Percentiles rank a stretch among this genome's conserved stretches.
These are phyloP conservation scores for Mactra quadrangularis DNA, from an alignment of 1,140 invertebrate genomes.

Conservation along the genomic window DNA sequence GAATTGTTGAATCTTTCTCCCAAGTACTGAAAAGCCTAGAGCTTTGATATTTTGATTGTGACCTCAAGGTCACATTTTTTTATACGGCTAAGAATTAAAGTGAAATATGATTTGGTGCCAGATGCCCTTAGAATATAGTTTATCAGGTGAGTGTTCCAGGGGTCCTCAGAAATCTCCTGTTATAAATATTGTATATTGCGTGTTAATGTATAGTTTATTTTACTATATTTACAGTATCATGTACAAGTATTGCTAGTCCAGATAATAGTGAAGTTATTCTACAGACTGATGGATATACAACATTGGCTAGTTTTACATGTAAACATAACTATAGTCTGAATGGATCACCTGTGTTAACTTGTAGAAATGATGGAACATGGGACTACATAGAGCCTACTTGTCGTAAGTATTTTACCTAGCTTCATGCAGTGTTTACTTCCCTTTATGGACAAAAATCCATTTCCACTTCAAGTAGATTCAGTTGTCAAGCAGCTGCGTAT, in stretches of 20 bases:
- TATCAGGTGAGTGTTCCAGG: no score
- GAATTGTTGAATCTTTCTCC: no score
- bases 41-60: no score
- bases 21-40: no score
- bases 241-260: slow-evolving; percentile 14
- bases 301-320: slow-evolving; percentile 30
- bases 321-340: slow-evolving; percentile 26
- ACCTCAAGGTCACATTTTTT: no score
- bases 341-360: slow-evolving; percentile 17
- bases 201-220: no score
- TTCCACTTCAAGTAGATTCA: no score
- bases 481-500: background rate
- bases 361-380: slow-evolving; percentile 54
- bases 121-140: no score
- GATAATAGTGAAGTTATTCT: slow-evolving; percentile 21
- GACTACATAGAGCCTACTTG: slow-evolving; percentile 31
- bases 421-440: background rate
- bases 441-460: background rate
- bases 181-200: no score
- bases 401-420: slow-evolving; percentile 9
- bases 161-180: no score
- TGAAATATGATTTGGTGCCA: no score
- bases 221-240: slow-evolving; percentile 14
- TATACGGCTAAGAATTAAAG: no score
- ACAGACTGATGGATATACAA: slow-evolving; percentile 17